phyloP scores from a whole-genome alignment of 2,888 invertebrate genomes.

The Ypsolopha sequella region DNA sequence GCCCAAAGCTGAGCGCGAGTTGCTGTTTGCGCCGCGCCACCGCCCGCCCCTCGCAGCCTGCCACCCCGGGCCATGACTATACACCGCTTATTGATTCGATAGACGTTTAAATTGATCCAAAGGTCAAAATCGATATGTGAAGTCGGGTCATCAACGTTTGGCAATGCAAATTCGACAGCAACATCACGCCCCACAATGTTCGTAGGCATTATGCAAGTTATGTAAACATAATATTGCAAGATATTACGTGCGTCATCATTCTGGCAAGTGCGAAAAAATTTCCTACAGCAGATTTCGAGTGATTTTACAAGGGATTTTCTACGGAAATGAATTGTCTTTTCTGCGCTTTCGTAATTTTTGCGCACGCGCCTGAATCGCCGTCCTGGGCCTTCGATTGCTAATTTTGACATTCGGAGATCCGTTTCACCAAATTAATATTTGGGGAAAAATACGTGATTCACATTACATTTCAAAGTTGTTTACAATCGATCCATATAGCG shows the following conservation, averaged over 20 bases:
- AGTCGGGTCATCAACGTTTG: too few relatives aligned
- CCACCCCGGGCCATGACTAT: too few relatives aligned
- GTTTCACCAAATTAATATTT: background rate
- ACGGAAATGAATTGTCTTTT: too few relatives aligned
- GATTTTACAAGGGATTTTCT: too few relatives aligned
- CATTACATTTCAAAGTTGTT: background rate
- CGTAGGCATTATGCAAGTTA: background rate
- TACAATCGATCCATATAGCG: background rate
- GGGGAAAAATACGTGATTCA: background rate
- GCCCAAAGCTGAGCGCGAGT: too few relatives aligned
- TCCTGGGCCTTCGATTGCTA: background rate
- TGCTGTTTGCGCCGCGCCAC: too few relatives aligned
- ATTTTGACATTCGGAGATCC: background rate
- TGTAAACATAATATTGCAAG: background rate
- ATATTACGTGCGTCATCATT: background rate
- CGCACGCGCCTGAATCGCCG: too few relatives aligned
- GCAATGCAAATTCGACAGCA: background rate
- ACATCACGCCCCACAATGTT: background rate
- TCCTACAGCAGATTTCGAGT: too few relatives aligned
- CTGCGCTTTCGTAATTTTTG: too few relatives aligned
- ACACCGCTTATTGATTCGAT: background rate
- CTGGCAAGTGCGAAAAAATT: too few relatives aligned
- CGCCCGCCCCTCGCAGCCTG: too few relatives aligned
- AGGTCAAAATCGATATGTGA: too few relatives aligned
- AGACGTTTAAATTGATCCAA: background rate